Base-by-base conservation (phyloP, 2,888 invertebrate species). In the Steinernema hermaphroditum region DNA sequence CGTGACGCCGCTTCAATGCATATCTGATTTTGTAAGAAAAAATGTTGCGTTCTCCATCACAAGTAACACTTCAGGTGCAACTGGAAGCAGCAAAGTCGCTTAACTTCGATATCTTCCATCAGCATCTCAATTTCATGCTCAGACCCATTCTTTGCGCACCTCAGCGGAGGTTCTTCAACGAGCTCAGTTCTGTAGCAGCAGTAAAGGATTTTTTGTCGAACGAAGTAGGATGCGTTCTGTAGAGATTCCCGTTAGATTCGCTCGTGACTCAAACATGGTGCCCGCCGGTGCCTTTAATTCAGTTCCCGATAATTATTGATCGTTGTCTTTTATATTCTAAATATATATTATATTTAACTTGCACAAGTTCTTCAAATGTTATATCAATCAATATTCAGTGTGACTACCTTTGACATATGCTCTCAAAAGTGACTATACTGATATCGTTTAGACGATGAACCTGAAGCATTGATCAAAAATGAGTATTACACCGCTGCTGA, bases 61-160 rank as follows among this genome's bases (percentile, higher is more conserved):
- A 24, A 19, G 19, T 1, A 0, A 29, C 44, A n/a, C 71, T 76
- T 49, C 81, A 88, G 87, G 75, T 88, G 27, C 81, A 91, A 62
- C 89, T 90, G 0, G 86, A 89, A 74, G 85, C 89, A 54, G 89
- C 90, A 29, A 88, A 89, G 77, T 91, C 92, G 72, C 91, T 92
- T 72, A 90, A 91, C 70, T 96, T 93, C 87, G 91, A 92, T 80
- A 91, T 91, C 85, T 94, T 96, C 85, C 97, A 97, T 88, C 95
- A 96, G 87, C 97, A 97, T 88, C 90, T 97, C 77, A 93, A 94
- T 70, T 95, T 94, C 87, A 97, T 97, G 97, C 90, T 94, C 83
- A 94, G 94, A 83, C 92, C 92, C 87, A 87, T 92, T 46, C 89
- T 96, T 80, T 90, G 91, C 0, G 92, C 91, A 83, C 88, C 90